Evolutionary conservation across 2,797 vertebrate genomes (phyloP).

Genomic region (Enteromius argenteus): DNA sequence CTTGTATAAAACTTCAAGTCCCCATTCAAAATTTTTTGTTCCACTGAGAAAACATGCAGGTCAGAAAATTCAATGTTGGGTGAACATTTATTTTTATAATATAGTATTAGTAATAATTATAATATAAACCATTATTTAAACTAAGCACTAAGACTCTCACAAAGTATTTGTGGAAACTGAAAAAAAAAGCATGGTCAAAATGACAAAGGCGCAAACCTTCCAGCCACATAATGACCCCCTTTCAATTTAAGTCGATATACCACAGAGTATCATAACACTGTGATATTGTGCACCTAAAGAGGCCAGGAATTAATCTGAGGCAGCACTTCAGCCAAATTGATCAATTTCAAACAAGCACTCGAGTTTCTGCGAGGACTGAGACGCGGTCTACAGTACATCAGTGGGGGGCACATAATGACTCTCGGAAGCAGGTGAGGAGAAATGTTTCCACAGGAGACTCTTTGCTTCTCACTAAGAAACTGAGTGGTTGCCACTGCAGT

Average conservation of each 20-base stretch:
- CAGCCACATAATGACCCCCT: conserved; percentile 7
- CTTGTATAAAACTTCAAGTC: neutral
- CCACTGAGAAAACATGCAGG: neutral
- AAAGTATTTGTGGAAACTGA: neutral
- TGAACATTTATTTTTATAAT: no score
- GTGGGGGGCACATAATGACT: conserved; percentile 40
- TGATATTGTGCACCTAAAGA: conserved; percentile 36
- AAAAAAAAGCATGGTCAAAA: neutral
- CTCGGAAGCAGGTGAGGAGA: conserved; percentile 24
- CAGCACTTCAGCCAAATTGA: conserved; percentile 45
- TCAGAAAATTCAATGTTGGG: neutral
- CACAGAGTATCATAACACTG: conserved; percentile 17
- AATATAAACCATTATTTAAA: neutral
- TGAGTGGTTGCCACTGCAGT: conserved; percentile 3
- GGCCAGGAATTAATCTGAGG: conserved; percentile 41
- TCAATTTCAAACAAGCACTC: conserved; percentile 45
- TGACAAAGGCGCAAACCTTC: neutral
- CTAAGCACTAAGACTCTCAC: neutral
- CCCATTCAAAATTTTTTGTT: neutral
- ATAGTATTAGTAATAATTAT: neutral
- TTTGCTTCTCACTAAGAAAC: conserved; percentile 6
- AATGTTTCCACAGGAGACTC: conserved; percentile 44
- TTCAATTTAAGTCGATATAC: conserved; percentile 12
- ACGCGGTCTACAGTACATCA: conserved; percentile 31
- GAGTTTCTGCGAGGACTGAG: conserved; percentile 33